These are phyloP conservation scores for Numenius arquata DNA, from an alignment of 2,113 vertebrate genomes.

Conservation along the genomic window DNA sequence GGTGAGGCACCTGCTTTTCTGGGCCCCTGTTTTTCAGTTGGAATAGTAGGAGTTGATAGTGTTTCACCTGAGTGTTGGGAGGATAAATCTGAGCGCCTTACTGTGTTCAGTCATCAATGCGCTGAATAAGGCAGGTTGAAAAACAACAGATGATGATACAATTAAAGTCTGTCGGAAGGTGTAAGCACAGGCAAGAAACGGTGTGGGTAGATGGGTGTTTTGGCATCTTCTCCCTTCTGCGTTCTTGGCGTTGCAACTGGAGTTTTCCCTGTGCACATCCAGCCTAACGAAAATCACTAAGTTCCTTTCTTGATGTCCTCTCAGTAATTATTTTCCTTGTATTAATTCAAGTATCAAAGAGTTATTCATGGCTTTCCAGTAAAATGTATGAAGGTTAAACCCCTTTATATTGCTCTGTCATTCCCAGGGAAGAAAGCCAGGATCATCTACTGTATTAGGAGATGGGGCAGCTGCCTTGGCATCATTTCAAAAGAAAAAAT, in stretches of 20 bases:
- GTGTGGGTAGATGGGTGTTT: neutral
- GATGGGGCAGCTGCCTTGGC: neutral
- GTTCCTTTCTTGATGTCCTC: neutral
- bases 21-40: neutral
- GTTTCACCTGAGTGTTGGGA: neutral
- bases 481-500: neutral
- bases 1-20: neutral
- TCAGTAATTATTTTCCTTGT: neutral
- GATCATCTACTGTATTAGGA: neutral
- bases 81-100: neutral
- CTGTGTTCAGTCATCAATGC: neutral
- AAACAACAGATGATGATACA: neutral
- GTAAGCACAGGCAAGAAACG: neutral
- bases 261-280: neutral
- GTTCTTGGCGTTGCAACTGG: neutral
- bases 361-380: neutral
- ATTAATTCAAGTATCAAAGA: neutral
- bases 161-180: neutral
- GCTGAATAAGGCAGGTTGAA: neutral
- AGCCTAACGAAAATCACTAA: neutral
- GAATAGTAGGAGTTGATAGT: neutral
- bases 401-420: neutral
- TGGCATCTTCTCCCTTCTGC: neutral
- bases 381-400: neutral
- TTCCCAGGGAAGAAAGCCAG: neutral